Base-by-base conservation (phyloP, 2,797 vertebrate genomes). In the Acrossocheilus wenchowensis region DNA sequence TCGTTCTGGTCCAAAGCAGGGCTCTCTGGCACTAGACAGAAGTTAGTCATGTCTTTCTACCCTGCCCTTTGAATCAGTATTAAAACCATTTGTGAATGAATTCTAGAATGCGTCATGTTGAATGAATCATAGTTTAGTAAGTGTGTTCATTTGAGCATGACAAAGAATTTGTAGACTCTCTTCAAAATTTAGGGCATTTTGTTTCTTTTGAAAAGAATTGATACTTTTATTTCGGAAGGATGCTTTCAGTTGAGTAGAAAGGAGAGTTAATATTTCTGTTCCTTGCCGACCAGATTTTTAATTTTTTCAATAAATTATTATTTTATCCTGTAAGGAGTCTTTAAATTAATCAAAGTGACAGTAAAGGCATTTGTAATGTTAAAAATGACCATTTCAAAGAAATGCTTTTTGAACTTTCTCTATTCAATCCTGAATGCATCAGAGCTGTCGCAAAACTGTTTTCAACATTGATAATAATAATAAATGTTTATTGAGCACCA, bases 21-120 rank as follows among this genome's bases (percentile, higher is more conserved):
- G 48, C 7, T 69, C 21, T 86, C 5, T 85, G 66, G 52, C 68
- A 21, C 39, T 41, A 15, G 78, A 81, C 43, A 15, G 54, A 66
- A 66, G 41, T 86, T 86, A 86, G 30, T 86, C 69, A 62, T 81
- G 26, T 64, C 43, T 64, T 66, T 12, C 36, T 43, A 71, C n/a
- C 26, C 43, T 78, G 45, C 2, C 5, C 30, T 85, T 21, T 80
- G 8, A 60, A 30, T 80, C n/a, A 1, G n/a, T 73, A 52, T 50
- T 71, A 60, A 81, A 86, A 34, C 68, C 39, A 36, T 50, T 73
- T 30, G 52, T 19, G 26, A 23, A 62, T 39, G 54, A 73, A 23
- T 6, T n/a, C 6, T 39, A 69, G 17, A 71, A 36, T 10, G 23
- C 0, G 4, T 34, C n/a, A 36, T 64, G n/a, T 10, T 14, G 30